Evolutionary conservation across 2,888 invertebrate genomes (phyloP), one percentile per base, ranked within the genome.

Genomic region (Ochlodes sylvanus): DNA sequence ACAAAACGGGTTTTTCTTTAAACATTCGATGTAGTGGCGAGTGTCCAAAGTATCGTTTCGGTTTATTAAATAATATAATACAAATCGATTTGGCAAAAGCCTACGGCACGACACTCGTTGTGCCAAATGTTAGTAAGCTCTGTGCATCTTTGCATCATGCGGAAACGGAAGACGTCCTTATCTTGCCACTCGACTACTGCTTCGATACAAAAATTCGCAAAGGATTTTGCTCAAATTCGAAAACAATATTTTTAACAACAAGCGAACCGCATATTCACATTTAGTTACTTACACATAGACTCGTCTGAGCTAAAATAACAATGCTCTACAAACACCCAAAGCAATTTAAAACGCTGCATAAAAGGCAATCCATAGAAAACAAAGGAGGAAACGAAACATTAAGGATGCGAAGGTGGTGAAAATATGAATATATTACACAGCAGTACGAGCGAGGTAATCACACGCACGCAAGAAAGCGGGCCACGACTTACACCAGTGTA

Each of bases 391-490:
- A 85, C 79, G 79, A 85, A 88, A 88, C 80, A 88, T 88, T 86
- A 89, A 81, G 83, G 86, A 91, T 89, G 87, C 85, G 82, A 87
- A 90, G 87, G 89, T 89, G 90, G 89, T 89, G 89, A 90, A 90
- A 92, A 92, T 90, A 85, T 88, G 88, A 92, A 92, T 93, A 90
- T 88, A 92, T 92, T 91, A 90, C 85, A 84, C 83, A 81, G 87
- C 83, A 86, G 85, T 83, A 85, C 80, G 79, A 79, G 79, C 81
- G 73, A 79, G 76, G 83, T 89, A 92, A 91, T 92, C 90, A 90
- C 85, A 90, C 89, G 89, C 92, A 93, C 92, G 92, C 92, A 85
- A 90, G 85, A 83, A 81, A 84, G 80, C 83, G 83, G 80, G 84
- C 79, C 80, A 80, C 80, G 81, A 80, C 79, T 79, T 80, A 83